Evolutionary conservation across 2,113 vertebrate species (phyloP), one percentile per base, ranked within the genome.

Genomic region (Hiodon tergisus): DNA sequence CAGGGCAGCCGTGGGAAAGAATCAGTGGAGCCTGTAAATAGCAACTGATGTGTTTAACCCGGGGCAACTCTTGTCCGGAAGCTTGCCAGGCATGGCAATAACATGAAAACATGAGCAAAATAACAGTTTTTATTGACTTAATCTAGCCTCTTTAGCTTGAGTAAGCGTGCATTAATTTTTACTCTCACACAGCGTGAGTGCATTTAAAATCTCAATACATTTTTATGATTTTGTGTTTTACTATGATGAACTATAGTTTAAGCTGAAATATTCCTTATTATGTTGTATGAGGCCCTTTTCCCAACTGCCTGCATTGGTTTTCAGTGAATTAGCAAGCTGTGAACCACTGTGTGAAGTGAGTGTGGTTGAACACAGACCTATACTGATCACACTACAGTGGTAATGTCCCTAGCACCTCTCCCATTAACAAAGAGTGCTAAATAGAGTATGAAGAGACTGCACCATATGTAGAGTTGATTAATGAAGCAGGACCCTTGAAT

Each of bases 11-110:
- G 47, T 72, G 16, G 71, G 77, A 67, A 60, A 66, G 62, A 78
- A 76, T 73, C 78, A 79, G 80, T 72, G 69, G 52, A 74, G 83
- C 80, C 69, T 80, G 77, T 53, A 73, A 76, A 78, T 82, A 77
- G 80, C 75, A 85, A 79, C 74, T 79, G 79, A 72, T n/a, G 71
- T 76, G 72, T 77, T 83, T 79, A 81, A 81, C 62, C 79, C 73
- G 76, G 79, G 71, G 76, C 71, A 71, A 65, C 59, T 61, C 6
- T 8, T 6, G 61, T 71, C 57, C 50, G 55, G 31, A 63, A 77
- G 81, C 80, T 11, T 67, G 60, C 62, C 55, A 48, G 17, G n/a
- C 31, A 69, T 55, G 14, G 5, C 46, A 52, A 54, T 5, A 70
- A 47, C 48, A 11, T n/a, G 6, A 9, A 61, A 74, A 63, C 48